phyloP scores from a whole-genome alignment of 2,797 vertebrate species.

The Falco cherrug region DNA sequence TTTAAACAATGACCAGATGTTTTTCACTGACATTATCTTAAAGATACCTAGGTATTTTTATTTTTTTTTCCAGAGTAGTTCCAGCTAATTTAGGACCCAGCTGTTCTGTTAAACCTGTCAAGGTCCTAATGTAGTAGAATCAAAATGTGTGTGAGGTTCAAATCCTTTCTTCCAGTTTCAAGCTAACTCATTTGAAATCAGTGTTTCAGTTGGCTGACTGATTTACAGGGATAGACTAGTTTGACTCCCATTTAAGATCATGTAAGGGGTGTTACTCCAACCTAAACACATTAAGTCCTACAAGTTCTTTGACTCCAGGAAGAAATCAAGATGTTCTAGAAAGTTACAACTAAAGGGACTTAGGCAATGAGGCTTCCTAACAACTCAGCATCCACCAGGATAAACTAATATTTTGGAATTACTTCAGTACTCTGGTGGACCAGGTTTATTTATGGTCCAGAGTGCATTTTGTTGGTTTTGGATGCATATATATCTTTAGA shows the following conservation, averaged over 20 bases:
- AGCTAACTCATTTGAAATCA: neutral
- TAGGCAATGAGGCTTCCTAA: neutral
- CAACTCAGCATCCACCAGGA: neutral
- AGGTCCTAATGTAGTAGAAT: neutral
- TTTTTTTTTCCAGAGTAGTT: neutral
- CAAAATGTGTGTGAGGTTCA: neutral
- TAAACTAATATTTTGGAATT: conserved; percentile 1
- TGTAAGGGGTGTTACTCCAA: neutral
- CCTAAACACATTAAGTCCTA: neutral
- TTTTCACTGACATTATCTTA: conserved; percentile 19
- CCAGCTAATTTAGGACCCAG: conserved; percentile 20
- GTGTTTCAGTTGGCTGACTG: neutral
- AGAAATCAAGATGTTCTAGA: neutral
- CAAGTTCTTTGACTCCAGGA: neutral
- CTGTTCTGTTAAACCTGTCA: neutral
- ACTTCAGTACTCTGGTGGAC: neutral
- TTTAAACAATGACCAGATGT: neutral
- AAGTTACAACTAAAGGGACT: neutral
- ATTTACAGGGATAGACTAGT: neutral
- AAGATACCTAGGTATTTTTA: neutral
- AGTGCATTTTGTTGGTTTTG: neutral
- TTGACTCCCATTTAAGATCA: neutral
- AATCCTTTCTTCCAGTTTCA: conserved; percentile 6
- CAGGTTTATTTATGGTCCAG: neutral
- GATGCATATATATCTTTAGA: neutral